Evolutionary conservation across 1,140 invertebrate genomes (phyloP).

Genomic region (Eumaeus atala): DNA sequence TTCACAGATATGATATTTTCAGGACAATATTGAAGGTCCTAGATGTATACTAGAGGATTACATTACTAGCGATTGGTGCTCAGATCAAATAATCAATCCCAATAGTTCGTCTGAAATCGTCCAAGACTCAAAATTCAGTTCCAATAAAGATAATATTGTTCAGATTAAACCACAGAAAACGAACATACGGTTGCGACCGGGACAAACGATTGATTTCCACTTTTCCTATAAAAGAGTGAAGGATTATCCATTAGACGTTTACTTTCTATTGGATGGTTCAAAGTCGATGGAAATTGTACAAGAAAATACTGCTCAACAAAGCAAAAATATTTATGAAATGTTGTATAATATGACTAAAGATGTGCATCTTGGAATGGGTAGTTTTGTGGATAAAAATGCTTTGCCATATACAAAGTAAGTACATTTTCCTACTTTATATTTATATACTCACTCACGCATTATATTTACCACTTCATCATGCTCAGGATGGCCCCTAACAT

Average conservation of each 20-base stretch:
- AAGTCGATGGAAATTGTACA: conserved; percentile 83
- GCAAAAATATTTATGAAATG: conserved; percentile 76
- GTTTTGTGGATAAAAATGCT: conserved; percentile 91
- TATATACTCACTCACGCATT: not conserved
- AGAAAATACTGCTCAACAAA: conserved; percentile 79
- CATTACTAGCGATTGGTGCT: conserved; percentile 29
- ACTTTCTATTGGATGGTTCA: conserved; percentile 91
- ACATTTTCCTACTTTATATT: conserved; percentile 59
- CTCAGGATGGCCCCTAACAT: too few species aligned
- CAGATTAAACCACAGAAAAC: conserved; percentile 56
- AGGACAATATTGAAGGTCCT: conserved; percentile 32
- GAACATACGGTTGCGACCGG: conserved; percentile 38
- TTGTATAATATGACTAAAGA: conserved; percentile 88
- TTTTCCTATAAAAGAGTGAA: conserved; percentile 76
- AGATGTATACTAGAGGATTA: conserved; percentile 31
- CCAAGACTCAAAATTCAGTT: conserved; percentile 30
- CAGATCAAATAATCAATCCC: conserved; percentile 26
- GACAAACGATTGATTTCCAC: conserved; percentile 34
- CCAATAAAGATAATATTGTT: conserved; percentile 28
- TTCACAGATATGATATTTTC: too few species aligned
- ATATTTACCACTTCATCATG: too few species aligned
- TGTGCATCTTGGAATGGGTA: conserved; percentile 89
- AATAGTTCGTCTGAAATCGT: conserved; percentile 1
- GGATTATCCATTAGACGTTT: conserved; percentile 92
- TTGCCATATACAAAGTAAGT: conserved; percentile 84